Conservation (phyloP, 2,797 vertebrate species). For the Poliocrania exsul region DNA sequence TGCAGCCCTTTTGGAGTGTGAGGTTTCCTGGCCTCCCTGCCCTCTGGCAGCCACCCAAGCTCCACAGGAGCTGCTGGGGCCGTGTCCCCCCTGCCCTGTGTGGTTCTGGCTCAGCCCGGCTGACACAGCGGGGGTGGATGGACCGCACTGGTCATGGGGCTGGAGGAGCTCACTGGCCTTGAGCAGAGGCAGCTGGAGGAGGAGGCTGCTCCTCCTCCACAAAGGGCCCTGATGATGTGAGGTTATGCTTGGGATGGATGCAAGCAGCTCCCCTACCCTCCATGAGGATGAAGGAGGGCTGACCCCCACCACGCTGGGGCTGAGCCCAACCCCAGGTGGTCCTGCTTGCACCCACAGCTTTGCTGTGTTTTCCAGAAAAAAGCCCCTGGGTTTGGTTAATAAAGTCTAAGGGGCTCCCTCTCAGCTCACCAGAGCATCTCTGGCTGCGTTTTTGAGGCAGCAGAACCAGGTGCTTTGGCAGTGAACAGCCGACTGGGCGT, state of each 20-base stretch:
- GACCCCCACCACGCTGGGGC: not conserved
- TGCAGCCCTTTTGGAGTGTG: fast-evolving
- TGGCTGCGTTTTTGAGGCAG: not conserved
- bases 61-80: not conserved
- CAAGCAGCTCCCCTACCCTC: not conserved
- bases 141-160: not conserved
- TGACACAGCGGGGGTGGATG: fast-evolving
- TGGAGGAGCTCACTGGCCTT: not conserved
- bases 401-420: not conserved
- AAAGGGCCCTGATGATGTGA: fast-evolving
- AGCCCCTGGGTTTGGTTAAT: not conserved
- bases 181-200: not conserved
- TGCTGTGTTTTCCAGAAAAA: not conserved
- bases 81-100: fast-evolving
- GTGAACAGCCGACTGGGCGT: not conserved
- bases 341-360: fast-evolving
- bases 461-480: conserved; percentile 17
- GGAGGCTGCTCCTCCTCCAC: not conserved
- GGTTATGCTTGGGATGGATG: not conserved
- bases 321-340: not conserved
- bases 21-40: not conserved
- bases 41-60: not conserved
- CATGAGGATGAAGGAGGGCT: not conserved
- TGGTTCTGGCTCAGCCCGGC: fast-evolving
- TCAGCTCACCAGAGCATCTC: not conserved